Percentiles rank a stretch among this genome's conserved stretches.
phyloP scores from a whole-genome alignment of 2,888 invertebrate species.

The Drosophila robusta region DNA sequence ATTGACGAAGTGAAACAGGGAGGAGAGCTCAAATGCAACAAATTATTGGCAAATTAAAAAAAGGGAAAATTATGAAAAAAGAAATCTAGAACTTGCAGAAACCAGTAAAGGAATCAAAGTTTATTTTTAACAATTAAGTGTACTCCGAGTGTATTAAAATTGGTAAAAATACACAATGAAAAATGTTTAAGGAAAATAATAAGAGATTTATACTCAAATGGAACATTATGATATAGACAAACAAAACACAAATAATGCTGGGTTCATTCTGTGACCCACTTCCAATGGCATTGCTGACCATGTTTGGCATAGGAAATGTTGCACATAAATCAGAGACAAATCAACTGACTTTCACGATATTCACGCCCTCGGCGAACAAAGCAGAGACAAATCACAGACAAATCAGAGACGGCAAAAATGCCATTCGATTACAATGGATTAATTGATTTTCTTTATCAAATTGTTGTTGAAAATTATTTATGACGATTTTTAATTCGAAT shows the following conservation, averaged over 20 bases:
- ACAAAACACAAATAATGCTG: not conserved
- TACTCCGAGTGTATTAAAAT: no score
- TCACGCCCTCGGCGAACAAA: conserved; percentile 29
- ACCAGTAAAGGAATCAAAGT: not conserved
- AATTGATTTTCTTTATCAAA: conserved; percentile 63
- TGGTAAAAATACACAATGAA: no score
- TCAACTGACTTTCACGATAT: conserved; percentile 35
- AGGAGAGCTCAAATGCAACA: no score
- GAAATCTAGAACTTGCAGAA: not conserved
- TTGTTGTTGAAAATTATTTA: conserved; percentile 59
- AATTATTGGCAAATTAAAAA: not conserved
- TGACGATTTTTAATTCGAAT: conserved; percentile 65
- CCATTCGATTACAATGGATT: conserved; percentile 60
- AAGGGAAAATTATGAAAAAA: not conserved
- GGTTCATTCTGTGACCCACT: conserved; percentile 12
- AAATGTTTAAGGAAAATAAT: no score
- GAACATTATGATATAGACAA: not conserved
- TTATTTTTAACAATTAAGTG: not conserved
- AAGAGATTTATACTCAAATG: no score
- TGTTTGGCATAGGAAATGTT: conserved; percentile 11
- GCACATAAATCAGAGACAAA: conserved; percentile 27
- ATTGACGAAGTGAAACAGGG: no score
- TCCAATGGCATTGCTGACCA: conserved; percentile 16
- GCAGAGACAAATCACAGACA: conserved; percentile 25
- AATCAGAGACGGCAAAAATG: conserved; percentile 23